Evolutionary conservation across 2,888 invertebrate species (phyloP).

Genomic region (Philopedon plagiatum): DNA sequence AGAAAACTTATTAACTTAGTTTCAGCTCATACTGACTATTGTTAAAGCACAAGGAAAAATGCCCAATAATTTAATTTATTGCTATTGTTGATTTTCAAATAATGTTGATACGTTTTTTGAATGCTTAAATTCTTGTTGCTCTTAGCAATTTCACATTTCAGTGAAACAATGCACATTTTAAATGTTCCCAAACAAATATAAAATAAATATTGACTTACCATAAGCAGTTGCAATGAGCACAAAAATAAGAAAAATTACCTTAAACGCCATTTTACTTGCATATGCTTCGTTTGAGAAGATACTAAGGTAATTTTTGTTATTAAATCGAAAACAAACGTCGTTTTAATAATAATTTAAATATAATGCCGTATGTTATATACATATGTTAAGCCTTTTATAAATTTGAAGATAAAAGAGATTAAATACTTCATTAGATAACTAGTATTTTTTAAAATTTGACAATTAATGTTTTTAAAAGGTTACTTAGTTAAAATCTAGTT

Average conservation of each 20-base stretch:
- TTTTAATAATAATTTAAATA: too few relatives aligned
- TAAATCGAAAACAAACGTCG: neutral
- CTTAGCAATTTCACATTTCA: too few relatives aligned
- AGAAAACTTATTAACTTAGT: too few relatives aligned
- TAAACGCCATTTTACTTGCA: neutral
- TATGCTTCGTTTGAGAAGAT: neutral
- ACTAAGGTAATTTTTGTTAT: neutral
- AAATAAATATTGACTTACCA: constrained; percentile 10
- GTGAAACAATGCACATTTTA: too few relatives aligned
- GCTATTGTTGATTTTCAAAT: too few relatives aligned
- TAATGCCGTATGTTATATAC: too few relatives aligned
- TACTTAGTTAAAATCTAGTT: too few relatives aligned
- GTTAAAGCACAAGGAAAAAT: too few relatives aligned
- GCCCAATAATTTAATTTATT: too few relatives aligned
- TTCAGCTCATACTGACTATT: too few relatives aligned
- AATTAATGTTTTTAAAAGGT: neutral
- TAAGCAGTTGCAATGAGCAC: neutral
- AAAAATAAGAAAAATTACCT: neutral
- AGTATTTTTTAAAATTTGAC: neutral
- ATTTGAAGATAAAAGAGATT: neutral
- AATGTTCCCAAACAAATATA: neutral
- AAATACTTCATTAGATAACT: neutral
- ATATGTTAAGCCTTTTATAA: neutral
- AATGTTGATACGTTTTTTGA: too few relatives aligned
- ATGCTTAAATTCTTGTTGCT: too few relatives aligned